These are phyloP conservation scores for Creontiades dilutus DNA, from an alignment of 2,888 invertebrate genomes.

Conservation along the genomic window DNA sequence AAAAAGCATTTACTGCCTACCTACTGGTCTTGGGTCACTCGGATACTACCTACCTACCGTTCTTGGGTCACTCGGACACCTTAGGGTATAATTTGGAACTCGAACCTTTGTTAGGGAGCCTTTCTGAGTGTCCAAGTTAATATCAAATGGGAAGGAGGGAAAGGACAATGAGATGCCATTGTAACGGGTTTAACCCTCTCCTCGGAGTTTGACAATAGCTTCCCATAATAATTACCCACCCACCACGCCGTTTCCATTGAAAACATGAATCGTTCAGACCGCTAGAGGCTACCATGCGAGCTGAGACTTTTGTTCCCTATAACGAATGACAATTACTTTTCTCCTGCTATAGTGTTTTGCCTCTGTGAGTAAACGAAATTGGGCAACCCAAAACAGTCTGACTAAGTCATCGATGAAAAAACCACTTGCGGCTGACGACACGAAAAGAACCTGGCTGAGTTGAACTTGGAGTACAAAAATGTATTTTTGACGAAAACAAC, in stretches of 20 bases:
- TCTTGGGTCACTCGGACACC: not conserved
- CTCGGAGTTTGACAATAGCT: constrained; percentile 35
- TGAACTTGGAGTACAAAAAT: no score
- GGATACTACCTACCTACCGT: not conserved
- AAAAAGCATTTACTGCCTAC: no score
- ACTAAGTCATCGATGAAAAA: no score
- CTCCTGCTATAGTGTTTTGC: constrained; percentile 6
- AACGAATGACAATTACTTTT: constrained; percentile 42
- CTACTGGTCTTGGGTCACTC: not conserved
- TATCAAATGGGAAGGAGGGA: constrained; percentile 29
- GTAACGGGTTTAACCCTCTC: constrained; percentile 42
- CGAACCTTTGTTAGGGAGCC: constrained; percentile 1
- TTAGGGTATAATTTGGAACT: constrained; percentile 26
- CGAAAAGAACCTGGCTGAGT: no score
- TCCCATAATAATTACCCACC: constrained; percentile 42
- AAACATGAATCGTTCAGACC: constrained; percentile 30
- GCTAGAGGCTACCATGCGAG: constrained; percentile 22
- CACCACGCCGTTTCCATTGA: constrained; percentile 14
- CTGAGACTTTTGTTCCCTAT: constrained; percentile 10
- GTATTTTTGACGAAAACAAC: no score
- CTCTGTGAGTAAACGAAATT: not conserved
- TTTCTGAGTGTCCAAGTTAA: constrained; percentile 25
- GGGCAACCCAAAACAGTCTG: no score
- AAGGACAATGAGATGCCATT: constrained; percentile 10
- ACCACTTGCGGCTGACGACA: no score